Base-by-base conservation (phyloP, 2,888 invertebrate species). In the Drosophila leonis region DNA sequence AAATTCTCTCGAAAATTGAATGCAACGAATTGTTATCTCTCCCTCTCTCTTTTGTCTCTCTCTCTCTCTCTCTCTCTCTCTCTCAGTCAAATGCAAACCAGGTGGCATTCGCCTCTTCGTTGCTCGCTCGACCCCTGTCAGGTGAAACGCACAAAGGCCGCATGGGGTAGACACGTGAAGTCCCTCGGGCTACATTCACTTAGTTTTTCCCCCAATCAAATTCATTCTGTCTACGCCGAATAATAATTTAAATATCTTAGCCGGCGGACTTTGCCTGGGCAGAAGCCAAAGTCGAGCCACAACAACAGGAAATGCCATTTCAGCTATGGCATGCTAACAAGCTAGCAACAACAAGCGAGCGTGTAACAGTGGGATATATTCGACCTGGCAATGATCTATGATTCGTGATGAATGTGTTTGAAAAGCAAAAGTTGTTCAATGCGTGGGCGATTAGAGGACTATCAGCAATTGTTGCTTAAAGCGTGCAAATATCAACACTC, bases 231-330 rank as follows among this genome's bases (percentile, higher is more conserved):
- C 84, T 80, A 57, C 65, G 76, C 66, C 66, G 62, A 66, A 84
- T 80, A 78, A 82, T 88, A 85, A 85, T 88, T 86, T 86, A 78
- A 86, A 88, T 85, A 88, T 83, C 81, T 71, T 69, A 42, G 52
- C 74, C 72, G 69, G 51, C 71, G 54, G 71, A 60, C 65, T 64
- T 63, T 46, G 52, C 46, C 56, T 61, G 60, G 27, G 55, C 42
- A 51, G 56, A 52, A 33, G n/a, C 41, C 18, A 31, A 31, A 41
- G n/a, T 27, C 44, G 37, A 51, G 65, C 33, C 33, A 52, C 71
- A 57, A 67, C 46, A 77, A 75, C 67, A 84, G 81, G 80, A 86
- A 85, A 88, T 85, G 82, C 78, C 82, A 83, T 88, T 88, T 88
- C 67, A 76, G 77, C 83, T 75, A 78, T 71, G 80, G 80, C 65